Evolutionary conservation across 2,113 vertebrate genomes (phyloP).

Genomic region (Brachyistius frenatus): DNA sequence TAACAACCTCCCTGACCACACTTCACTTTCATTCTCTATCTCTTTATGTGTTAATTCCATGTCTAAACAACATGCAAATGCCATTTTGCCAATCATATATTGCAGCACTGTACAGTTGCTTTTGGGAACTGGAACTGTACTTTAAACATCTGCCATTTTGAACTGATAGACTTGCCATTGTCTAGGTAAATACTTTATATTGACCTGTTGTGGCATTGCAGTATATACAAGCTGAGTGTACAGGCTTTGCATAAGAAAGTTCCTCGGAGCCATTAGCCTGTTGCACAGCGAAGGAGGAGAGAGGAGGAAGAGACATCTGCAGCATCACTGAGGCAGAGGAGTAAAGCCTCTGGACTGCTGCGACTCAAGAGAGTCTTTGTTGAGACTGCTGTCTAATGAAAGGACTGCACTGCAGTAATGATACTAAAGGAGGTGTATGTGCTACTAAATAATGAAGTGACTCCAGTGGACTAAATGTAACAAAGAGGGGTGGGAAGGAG

Average conservation of each 20-base stretch:
- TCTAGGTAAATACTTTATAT: background rate
- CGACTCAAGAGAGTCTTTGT: constrained; percentile 61
- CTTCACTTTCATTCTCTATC: background rate
- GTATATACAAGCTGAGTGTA: background rate
- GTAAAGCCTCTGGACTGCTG: constrained; percentile 16
- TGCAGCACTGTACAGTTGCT: background rate
- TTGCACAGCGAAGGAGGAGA: constrained; percentile 14
- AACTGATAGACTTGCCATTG: background rate
- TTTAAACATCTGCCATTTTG: background rate
- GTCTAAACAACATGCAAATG: background rate
- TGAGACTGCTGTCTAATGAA: constrained; percentile 57
- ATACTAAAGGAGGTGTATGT: constrained; percentile 54
- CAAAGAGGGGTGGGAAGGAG: constrained; percentile 9
- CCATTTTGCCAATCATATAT: too few relatives aligned
- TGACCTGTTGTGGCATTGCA: background rate
- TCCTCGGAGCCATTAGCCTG: background rate
- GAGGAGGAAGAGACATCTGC: constrained; percentile 11
- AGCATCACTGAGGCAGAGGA: constrained; percentile 9
- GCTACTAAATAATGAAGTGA: constrained; percentile 69
- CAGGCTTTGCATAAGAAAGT: constrained; percentile 4
- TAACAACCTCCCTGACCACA: background rate
- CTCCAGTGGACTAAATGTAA: constrained; percentile 58
- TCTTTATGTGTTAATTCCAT: constrained; percentile 1
- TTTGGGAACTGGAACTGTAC: background rate
- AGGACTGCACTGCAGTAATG: constrained; percentile 67